Percentiles rank a stretch among this genome's conserved stretches.
Evolutionary conservation across 2,797 vertebrate genomes (phyloP).

Genomic region (Numenius phaeopus): DNA sequence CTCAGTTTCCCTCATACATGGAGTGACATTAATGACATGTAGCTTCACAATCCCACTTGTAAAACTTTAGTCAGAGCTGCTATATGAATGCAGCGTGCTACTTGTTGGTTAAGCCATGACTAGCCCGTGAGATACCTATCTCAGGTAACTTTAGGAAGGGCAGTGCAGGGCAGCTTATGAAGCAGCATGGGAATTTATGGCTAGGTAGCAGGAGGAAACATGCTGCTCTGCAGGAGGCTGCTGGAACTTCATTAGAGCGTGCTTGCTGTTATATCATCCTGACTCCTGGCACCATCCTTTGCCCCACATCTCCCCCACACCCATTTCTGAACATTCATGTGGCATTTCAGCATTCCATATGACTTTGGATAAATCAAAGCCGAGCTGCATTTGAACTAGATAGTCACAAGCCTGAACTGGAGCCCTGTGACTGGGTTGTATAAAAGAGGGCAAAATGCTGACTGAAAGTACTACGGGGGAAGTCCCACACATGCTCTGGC

Average conservation of each 20-base stretch:
- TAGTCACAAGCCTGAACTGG: background rate
- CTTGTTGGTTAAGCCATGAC: background rate
- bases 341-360: background rate
- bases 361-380: background rate
- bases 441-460: slow-evolving; percentile 46
- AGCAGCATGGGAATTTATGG: fast-evolving
- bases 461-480: background rate
- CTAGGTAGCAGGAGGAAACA: background rate
- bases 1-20: background rate
- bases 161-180: background rate
- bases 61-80: background rate
- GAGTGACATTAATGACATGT: background rate
- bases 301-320: background rate
- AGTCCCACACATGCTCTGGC: fast-evolving
- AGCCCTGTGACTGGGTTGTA: background rate
- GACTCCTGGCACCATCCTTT: background rate
- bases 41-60: background rate
- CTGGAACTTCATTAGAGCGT: background rate
- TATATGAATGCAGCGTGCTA: fast-evolving
- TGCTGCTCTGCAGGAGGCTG: background rate
- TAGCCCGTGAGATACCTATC: background rate
- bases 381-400: background rate
- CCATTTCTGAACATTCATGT: background rate
- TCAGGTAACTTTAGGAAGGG: background rate
- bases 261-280: fast-evolving